Base-by-base conservation (phyloP, 2,888 invertebrate genomes). In the Dryomyza anilis region DNA sequence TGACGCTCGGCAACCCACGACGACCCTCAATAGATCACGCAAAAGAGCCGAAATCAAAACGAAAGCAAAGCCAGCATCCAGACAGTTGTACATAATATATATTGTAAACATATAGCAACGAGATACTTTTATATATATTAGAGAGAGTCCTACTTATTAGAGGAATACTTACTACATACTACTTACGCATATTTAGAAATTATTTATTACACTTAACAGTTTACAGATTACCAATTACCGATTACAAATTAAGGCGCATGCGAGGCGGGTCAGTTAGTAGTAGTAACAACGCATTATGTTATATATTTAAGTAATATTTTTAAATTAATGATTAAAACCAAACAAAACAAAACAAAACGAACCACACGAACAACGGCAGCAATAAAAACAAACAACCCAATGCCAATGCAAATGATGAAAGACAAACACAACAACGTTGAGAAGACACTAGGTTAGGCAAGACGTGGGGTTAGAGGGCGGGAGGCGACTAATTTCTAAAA, bases 1-100 rank as follows among this genome's bases (percentile, higher is more conserved):
- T 95, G 73, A 94, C 95, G 69, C 86, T 95, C 65, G 95, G 95
- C 30, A 93, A 93, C 84, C 90, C 91, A 46, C 86, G 91, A 72
- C 89, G 90, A 79, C 86, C 89, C 72, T 91, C 91, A 75, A 86
- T 89, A 74, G 91, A 91, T 77, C 87, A 83, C 73, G 87, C 83
- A 67, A 84, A 84, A 79, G 84, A 84, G 78, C 82, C 83, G 74
- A 84, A 83, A 75, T 75, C 81, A 67, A 84, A 84, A 77, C 81
- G 83, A 75, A 84, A 84, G 77, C 88, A 89, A 80, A 90, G 89
- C 84, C 91, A 91, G 80, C 90, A 91, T 85, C 90, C 91, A 70
- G 84, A 84, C 78, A 83, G 81, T 81, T 82, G 82, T 83, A 83
- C 83, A 83, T 83, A 83, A 78, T 78, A 73, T 61, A 61, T 39